Percentiles rank a stretch among this genome's conserved stretches.
phyloP scores from a whole-genome alignment of 2,113 vertebrate species.

The Kobus ellipsiprymnus region DNA sequence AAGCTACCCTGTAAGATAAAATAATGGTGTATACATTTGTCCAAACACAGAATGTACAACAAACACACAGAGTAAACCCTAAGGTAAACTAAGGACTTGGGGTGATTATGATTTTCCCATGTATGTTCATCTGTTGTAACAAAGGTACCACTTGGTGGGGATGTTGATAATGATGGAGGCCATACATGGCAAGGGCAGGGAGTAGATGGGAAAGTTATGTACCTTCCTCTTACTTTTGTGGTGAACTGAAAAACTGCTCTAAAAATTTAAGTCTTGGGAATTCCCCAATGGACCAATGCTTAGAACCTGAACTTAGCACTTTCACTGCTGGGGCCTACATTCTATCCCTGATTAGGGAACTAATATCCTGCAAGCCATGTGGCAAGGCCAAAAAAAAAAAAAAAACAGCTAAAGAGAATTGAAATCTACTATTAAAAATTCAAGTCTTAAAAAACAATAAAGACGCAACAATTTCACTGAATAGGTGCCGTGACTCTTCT shows the following conservation, averaged over 20 bases:
- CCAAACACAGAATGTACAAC: neutral
- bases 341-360: neutral
- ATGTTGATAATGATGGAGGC: too few species aligned
- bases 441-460: neutral
- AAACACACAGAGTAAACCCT: neutral
- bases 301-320: neutral
- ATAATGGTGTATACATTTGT: neutral
- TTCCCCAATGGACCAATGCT: neutral
- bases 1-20: too few species aligned
- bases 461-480: too few species aligned
- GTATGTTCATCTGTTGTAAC: neutral
- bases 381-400: neutral
- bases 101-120: fast-evolving
- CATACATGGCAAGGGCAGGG: fast-evolving
- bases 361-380: neutral
- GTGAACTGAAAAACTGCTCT: neutral
- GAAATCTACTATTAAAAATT: neutral
- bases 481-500: neutral
- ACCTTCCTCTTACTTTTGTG: neutral
- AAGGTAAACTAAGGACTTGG: neutral
- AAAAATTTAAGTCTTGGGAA: neutral
- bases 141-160: neutral
- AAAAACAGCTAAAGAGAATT: neutral
- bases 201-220: fast-evolving
- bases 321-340: neutral